Percentiles rank a stretch among this genome's conserved stretches.
These are phyloP conservation scores for Chlamydotis undulata DNA, from an alignment of 2,113 vertebrate genomes.

Conservation along the genomic window DNA sequence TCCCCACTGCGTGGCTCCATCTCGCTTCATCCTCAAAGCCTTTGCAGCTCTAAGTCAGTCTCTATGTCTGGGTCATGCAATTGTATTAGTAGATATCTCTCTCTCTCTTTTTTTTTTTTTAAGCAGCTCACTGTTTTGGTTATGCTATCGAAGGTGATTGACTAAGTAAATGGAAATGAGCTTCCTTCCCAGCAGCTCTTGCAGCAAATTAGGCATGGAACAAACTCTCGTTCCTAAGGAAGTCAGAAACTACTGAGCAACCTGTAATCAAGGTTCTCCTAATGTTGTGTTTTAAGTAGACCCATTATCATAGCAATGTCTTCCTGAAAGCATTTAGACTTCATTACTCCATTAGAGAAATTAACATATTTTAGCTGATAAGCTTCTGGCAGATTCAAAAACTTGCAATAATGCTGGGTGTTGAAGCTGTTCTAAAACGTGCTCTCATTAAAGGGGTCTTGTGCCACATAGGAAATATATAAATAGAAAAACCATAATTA, in stretches of 20 bases:
- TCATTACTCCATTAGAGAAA: slow-evolving; percentile 73
- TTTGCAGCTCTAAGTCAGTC: neutral
- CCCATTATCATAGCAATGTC: slow-evolving; percentile 68
- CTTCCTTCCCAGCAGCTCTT: slow-evolving; percentile 57
- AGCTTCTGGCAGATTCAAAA: slow-evolving; percentile 53
- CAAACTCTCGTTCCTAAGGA: slow-evolving; percentile 38
- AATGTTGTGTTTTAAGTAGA: slow-evolving; percentile 70
- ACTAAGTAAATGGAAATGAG: slow-evolving; percentile 40
- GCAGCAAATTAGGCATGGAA: slow-evolving; percentile 40
- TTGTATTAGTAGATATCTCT: neutral
- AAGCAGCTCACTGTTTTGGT: neutral
- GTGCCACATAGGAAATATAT: slow-evolving; percentile 42
- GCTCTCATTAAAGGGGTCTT: slow-evolving; percentile 55
- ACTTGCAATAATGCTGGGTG: neutral
- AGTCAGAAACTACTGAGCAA: slow-evolving; percentile 57
- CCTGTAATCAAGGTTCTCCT: slow-evolving; percentile 71
- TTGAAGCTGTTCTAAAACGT: slow-evolving; percentile 34
- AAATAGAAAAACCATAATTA: slow-evolving; percentile 59
- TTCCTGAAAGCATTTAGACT: slow-evolving; percentile 72
- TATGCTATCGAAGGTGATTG: neutral
- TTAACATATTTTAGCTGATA: slow-evolving; percentile 74
- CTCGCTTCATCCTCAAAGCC: rapidly evolving
- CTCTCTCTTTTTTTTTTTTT: neutral
- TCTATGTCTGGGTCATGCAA: neutral
- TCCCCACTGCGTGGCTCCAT: neutral